Evolutionary conservation across 2,888 invertebrate species (phyloP).

Genomic region (Anticlea derivata): DNA sequence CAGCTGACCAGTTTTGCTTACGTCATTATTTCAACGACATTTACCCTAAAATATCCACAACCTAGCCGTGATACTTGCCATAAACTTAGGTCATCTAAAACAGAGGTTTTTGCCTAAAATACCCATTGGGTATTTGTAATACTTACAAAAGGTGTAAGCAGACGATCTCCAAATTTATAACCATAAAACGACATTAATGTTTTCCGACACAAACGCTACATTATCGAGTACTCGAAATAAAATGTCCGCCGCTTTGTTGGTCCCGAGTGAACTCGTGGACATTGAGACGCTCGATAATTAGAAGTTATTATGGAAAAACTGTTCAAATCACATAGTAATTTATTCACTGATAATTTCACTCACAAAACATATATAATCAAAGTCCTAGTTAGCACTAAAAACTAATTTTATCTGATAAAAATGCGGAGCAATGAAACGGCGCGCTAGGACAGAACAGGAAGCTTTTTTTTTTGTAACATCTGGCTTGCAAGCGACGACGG

Average conservation of each 20-base stretch:
- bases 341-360: constrained; percentile 72
- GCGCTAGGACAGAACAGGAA: constrained; percentile 56
- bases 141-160: constrained; percentile 83
- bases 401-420: constrained; percentile 66
- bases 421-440: constrained; percentile 71
- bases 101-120: constrained; percentile 54
- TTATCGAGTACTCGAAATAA: constrained; percentile 84
- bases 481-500: constrained; percentile 64
- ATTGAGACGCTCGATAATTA: constrained; percentile 80
- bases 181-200: constrained; percentile 83
- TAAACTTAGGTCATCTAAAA: constrained; percentile 50
- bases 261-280: constrained; percentile 83
- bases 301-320: constrained; percentile 64
- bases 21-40: constrained; percentile 75
- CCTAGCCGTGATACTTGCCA: constrained; percentile 64
- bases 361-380: constrained; percentile 61
- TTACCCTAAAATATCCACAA: constrained; percentile 71
- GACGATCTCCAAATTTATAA: constrained; percentile 78
- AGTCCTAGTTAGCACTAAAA: constrained; percentile 76
- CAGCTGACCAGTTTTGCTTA: constrained; percentile 68
- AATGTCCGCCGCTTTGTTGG: constrained; percentile 85
- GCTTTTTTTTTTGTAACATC: constrained; percentile 84
- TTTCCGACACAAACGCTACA: constrained; percentile 82
- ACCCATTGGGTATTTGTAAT: constrained; percentile 53
- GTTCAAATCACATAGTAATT: constrained; percentile 68